Evolutionary conservation across 2,797 vertebrate genomes (phyloP).

Genomic region (Octomys mimax): DNA sequence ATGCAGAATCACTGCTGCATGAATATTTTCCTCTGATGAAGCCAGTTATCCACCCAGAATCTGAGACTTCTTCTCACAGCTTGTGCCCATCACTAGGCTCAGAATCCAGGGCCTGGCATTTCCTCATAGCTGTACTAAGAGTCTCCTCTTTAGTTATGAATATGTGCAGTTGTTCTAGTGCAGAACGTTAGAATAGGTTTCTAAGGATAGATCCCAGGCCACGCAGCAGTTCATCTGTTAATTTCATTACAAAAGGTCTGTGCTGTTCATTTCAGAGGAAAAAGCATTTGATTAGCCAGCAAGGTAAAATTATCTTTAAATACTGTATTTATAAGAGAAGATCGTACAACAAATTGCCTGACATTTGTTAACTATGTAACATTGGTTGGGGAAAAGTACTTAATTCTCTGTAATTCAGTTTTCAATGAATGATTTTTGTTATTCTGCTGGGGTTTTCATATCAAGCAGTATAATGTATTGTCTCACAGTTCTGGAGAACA

Average conservation of each 20-base stretch:
- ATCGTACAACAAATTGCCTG: neutral
- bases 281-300: neutral
- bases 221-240: neutral
- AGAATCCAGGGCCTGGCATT: neutral
- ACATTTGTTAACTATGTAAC: neutral
- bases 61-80: neutral
- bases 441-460: neutral
- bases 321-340: neutral
- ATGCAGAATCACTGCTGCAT: neutral
- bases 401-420: neutral
- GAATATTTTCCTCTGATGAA: neutral
- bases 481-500: neutral
- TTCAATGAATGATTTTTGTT: neutral
- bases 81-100: neutral
- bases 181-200: neutral
- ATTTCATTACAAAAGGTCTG: neutral
- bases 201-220: neutral
- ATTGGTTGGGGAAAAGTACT: neutral
- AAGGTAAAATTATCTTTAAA: conserved; percentile 31
- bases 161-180: neutral
- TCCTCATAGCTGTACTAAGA: neutral
- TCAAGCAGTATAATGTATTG: neutral
- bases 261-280: neutral
- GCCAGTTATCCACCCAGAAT: neutral
- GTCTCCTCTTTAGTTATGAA: neutral